A percentile compares a stretch with the other conserved stretches of the same genome.
Evolutionary conservation across 2,797 vertebrate genomes (phyloP).

Genomic region (Eulemur rubriventer): DNA sequence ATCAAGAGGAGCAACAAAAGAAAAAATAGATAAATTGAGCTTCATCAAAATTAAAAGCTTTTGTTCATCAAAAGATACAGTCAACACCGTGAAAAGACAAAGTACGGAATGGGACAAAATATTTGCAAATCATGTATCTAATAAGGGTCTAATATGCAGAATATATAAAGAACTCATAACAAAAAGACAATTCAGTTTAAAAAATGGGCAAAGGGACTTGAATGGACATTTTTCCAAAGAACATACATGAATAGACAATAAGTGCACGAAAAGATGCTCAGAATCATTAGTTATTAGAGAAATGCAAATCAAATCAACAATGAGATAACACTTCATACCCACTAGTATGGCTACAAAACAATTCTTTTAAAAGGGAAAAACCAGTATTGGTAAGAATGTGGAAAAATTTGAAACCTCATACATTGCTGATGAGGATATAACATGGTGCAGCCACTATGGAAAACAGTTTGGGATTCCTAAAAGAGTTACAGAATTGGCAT

Average conservation of each 20-base stretch:
- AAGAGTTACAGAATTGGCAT: not conserved
- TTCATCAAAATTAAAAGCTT: not conserved
- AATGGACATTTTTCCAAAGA: not conserved
- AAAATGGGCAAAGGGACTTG: not conserved
- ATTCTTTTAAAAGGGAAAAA: not conserved
- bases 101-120: not conserved
- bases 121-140: not conserved
- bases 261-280: not conserved
- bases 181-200: not conserved
- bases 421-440: not conserved
- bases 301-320: not conserved
- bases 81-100: not conserved
- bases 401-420: not conserved
- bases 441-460: not conserved
- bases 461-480: not conserved
- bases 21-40: not conserved
- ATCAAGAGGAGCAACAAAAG: not conserved
- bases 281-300: not conserved
- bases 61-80: not conserved
- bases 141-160: not conserved
- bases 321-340: not conserved
- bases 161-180: not conserved
- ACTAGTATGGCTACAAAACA: not conserved
- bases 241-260: not conserved
- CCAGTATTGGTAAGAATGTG: not conserved